Conservation (phyloP, 2,888 invertebrate genomes). For the Megastigmus dorsalis region DNA sequence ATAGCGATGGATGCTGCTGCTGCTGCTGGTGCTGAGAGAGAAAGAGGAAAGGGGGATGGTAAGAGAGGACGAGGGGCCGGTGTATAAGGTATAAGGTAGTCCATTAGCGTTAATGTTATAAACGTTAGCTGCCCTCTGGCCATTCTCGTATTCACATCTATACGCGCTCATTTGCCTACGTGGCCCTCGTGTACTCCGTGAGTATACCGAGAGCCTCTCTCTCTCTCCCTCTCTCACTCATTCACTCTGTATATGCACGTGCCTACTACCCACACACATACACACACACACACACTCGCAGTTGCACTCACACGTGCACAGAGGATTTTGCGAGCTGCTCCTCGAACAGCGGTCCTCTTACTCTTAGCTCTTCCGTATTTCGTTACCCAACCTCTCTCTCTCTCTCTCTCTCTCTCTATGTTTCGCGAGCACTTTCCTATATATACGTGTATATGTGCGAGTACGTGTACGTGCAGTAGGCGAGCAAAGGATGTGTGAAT, state of each 20-base stretch:
- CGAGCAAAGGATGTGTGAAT: constrained; percentile 3
- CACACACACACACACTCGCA: not conserved
- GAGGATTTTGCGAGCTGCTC: constrained; percentile 39
- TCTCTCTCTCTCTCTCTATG: not conserved
- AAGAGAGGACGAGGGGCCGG: constrained; percentile 54
- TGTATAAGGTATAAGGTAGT: constrained; percentile 74
- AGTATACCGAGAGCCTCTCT: not conserved
- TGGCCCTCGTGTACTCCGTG: not conserved
- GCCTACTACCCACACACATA: not conserved
- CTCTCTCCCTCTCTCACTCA: not conserved
- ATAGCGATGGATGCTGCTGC: not conserved
- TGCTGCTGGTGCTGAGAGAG: constrained; percentile 2
- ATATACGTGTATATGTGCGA: too few species aligned
- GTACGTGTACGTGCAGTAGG: too few species aligned
- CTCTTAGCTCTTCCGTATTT: constrained; percentile 48
- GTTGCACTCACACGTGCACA: not conserved
- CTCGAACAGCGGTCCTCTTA: constrained; percentile 46
- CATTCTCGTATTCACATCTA: constrained; percentile 66
- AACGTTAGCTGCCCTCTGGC: constrained; percentile 74
- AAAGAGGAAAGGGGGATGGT: constrained; percentile 3
- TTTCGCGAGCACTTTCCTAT: too few species aligned
- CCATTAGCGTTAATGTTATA: constrained; percentile 75
- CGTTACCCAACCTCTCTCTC: constrained; percentile 33
- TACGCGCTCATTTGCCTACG: constrained; percentile 54
- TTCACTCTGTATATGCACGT: not conserved